These are phyloP conservation scores for Muschampia plurimacula DNA, from an alignment of 2,888 invertebrate genomes.

Conservation along the genomic window DNA sequence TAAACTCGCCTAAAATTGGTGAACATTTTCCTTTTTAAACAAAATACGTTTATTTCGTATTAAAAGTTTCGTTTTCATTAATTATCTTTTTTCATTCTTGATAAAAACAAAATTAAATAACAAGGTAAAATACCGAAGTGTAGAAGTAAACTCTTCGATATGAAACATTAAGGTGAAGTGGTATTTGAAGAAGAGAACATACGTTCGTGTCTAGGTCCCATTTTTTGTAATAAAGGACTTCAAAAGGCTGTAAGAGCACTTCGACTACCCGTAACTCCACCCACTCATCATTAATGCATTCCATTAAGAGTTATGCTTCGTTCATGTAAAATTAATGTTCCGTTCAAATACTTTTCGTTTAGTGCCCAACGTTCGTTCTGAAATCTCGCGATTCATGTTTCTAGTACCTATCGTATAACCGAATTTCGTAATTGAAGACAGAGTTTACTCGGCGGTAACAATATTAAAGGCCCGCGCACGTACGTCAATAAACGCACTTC, in stretches of 20 bases:
- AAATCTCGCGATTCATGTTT: constrained; percentile 54
- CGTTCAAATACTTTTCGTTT: constrained; percentile 54
- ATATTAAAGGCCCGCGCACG: constrained; percentile 72
- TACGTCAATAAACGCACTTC: constrained; percentile 64
- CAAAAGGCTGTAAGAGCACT: constrained; percentile 56
- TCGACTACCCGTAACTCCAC: constrained; percentile 53
- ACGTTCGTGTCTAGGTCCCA: constrained; percentile 58
- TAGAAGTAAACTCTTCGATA: constrained; percentile 10
- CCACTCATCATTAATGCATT: constrained; percentile 69
- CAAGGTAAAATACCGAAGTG: neutral
- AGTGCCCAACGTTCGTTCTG: constrained; percentile 50
- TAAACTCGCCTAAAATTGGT: too few species aligned
- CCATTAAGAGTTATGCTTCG: constrained; percentile 65
- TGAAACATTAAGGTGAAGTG: constrained; percentile 44
- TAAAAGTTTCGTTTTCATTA: too few species aligned
- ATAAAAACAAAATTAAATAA: neutral
- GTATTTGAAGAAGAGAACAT: constrained; percentile 54
- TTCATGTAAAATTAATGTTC: constrained; percentile 64
- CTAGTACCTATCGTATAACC: constrained; percentile 50
- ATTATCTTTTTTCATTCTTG: neutral
- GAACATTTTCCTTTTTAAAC: neutral
- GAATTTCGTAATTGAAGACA: constrained; percentile 72
- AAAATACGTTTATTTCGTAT: neutral
- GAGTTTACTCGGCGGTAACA: constrained; percentile 67
- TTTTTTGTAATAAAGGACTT: constrained; percentile 57